Base-by-base conservation (phyloP, 2,888 invertebrate species). In the Trisateles emortualis region DNA sequence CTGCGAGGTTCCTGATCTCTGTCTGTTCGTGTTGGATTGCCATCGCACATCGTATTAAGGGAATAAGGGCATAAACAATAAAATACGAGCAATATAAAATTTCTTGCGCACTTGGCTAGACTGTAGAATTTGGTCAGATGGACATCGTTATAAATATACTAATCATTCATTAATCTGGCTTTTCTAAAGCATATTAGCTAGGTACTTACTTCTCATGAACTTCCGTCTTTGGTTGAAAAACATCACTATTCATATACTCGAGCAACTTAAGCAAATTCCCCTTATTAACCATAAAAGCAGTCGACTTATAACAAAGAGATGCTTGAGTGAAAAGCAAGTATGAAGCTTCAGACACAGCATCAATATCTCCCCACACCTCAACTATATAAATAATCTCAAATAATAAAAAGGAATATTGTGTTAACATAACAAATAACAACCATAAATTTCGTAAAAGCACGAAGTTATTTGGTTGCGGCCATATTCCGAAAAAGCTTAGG, bases 261-360 rank as follows among this genome's bases (percentile, higher is more conserved):
- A 90, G 40, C 8, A 90, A 51, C 0, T 67, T 29, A 1, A 62
- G 51, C 10, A 91, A 58, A 50, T 74, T 79, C 0, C 70, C 72
- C 59, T 84, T 83, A 46, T 85, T 82, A 0, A 80, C 26, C 40
- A 88, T 59, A 46, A 89, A 87, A 11, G 81, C 81, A 0, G 88
- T 86, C 0, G 79, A 74, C 58, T 92, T 92, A 32, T 85, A 86
- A 47, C 89, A 91, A 1, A 88, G 68, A 0, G 88, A 87, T 0
- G 87, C 88, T 53, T 89, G 88, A 0, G 92, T 88, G 57, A 91
- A 90, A 0, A 91, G 66, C 45, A 92, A 60, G 47, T 85, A 88
- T 0, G 88, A 87, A 0, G 86, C 88, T 48, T 90, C 88, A 0
- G 89, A 86, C 0, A 90, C 84, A 2, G 79, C 84, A 2, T 83